Conservation (phyloP, 2,113 vertebrate genomes). For the Elaphurus davidianus region DNA sequence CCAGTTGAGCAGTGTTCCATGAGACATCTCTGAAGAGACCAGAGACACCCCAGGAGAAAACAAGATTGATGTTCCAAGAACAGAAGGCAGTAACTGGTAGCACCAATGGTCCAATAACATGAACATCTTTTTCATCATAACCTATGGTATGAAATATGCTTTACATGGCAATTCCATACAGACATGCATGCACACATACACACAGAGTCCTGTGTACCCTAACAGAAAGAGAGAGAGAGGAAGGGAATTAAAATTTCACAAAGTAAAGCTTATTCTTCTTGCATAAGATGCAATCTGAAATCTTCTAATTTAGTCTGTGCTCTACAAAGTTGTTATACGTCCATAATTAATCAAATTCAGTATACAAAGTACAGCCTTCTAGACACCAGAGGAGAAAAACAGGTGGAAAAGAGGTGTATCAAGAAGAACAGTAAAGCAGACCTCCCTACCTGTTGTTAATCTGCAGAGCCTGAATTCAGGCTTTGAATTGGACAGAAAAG, state of each 20-base stretch:
- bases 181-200: accelerated
- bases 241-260: not conserved
- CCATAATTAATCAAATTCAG: not conserved
- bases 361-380: not conserved
- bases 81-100: not conserved
- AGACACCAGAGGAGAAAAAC: not conserved
- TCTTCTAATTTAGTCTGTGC: not conserved
- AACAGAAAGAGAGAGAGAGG: not conserved
- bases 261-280: not conserved
- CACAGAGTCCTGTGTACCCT: not conserved
- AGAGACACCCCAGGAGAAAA: not conserved
- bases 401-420: not conserved
- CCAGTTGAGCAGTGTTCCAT: not conserved
- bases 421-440: not conserved
- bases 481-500: not conserved
- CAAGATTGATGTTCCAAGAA: not conserved
- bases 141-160: not conserved
- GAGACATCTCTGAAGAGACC: not conserved
- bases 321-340: not conserved
- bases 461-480: not conserved
- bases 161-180: not conserved
- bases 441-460: not conserved
- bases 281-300: not conserved
- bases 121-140: not conserved
- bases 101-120: not conserved